Conservation (phyloP, 2,888 invertebrate species). For the Drosophila percnosoma region DNA sequence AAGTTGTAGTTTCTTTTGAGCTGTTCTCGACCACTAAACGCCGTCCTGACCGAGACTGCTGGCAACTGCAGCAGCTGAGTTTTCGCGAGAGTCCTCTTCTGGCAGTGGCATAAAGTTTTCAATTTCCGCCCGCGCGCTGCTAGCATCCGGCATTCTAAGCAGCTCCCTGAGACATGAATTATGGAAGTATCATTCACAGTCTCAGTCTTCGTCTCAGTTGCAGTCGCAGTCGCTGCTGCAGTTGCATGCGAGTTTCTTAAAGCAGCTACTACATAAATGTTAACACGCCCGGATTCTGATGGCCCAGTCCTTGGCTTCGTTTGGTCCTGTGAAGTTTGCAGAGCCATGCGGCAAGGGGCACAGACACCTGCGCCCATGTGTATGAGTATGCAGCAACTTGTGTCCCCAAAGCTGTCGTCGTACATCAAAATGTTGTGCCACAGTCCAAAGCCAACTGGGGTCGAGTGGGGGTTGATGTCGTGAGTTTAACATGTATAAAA, state of each 20-base stretch:
- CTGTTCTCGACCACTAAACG: conserved; percentile 7
- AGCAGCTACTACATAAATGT: conserved; percentile 11
- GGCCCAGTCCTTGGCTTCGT: conserved; percentile 9
- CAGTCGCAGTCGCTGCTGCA: not conserved
- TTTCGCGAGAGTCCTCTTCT: not conserved
- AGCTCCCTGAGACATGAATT: conserved; percentile 9
- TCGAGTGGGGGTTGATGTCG: conserved; percentile 1
- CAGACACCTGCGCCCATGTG: conserved; percentile 8
- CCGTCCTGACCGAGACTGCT: conserved; percentile 3
- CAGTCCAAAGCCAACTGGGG: not conserved
- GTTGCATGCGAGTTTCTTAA: conserved; percentile 6
- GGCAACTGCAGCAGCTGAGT: conserved; percentile 2
- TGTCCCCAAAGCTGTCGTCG: conserved; percentile 35
- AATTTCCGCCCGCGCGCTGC: conserved; percentile 19
- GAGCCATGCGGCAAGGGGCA: not conserved
- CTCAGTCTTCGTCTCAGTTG: not conserved
- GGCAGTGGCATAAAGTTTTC: conserved; percentile 29
- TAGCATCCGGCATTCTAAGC: conserved; percentile 20
- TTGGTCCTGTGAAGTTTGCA: conserved; percentile 1
- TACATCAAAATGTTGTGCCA: conserved; percentile 39
- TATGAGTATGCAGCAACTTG: conserved; percentile 5
- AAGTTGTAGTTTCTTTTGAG: not conserved
- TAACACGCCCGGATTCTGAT: conserved; percentile 17
- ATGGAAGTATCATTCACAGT: conserved; percentile 17
- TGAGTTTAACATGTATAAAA: conserved; percentile 44